Conservation (phyloP, 2,797 vertebrate genomes). For the Cephalopachus bancanus region DNA sequence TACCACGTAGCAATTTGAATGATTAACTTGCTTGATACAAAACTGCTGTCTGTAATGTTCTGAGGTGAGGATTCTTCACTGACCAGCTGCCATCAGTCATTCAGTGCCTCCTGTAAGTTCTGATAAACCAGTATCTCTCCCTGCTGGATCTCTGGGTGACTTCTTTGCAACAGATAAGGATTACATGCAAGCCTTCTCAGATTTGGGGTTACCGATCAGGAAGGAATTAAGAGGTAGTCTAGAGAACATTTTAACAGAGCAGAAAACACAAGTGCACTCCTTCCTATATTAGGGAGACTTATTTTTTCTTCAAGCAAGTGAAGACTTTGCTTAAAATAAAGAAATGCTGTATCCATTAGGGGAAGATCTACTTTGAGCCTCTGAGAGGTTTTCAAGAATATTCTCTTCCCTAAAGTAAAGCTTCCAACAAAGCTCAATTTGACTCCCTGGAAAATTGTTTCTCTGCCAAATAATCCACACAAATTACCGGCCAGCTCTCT, state of each 20-base stretch:
- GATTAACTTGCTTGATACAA: too few relatives aligned
- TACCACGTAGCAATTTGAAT: too few relatives aligned
- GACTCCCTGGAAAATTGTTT: conserved; percentile 47
- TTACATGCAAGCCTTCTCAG: too few relatives aligned
- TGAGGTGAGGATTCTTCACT: too few relatives aligned
- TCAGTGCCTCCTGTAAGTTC: too few relatives aligned
- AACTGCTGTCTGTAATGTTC: too few relatives aligned
- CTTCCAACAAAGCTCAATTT: conserved; percentile 31
- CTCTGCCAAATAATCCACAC: conserved; percentile 46
- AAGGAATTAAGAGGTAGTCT: neutral
- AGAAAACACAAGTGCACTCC: neutral
- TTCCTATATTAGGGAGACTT: neutral
- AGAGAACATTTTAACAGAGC: neutral
- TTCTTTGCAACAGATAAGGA: too few relatives aligned
- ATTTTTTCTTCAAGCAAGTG: neutral
- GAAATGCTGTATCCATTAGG: neutral
- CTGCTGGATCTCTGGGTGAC: too few relatives aligned
- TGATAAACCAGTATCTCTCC: too few relatives aligned
- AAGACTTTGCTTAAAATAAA: conserved; percentile 52
- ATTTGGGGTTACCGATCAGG: neutral
- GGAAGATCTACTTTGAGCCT: neutral
- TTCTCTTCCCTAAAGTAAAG: conserved; percentile 27
- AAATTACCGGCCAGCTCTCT: conserved; percentile 25
- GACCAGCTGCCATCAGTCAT: too few relatives aligned
- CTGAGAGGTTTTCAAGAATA: neutral